Conservation (phyloP, 2,113 vertebrate species). For the Nerophis lumbriciformis region DNA sequence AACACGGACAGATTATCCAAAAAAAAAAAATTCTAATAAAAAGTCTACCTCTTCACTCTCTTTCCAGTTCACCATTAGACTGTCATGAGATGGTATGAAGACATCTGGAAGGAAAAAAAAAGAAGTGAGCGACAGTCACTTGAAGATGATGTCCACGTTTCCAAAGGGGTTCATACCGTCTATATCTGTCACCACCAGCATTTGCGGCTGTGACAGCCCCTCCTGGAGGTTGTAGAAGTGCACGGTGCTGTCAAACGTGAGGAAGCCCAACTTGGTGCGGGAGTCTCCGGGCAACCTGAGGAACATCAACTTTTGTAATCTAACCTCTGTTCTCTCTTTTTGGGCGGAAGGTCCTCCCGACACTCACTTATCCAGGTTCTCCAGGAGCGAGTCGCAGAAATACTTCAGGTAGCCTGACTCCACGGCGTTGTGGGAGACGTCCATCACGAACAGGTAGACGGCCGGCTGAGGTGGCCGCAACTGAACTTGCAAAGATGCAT, state of each 20-base stretch:
- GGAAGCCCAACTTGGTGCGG: slow-evolving; percentile 87
- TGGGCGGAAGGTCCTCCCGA: neutral
- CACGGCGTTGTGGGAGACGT: slow-evolving; percentile 94
- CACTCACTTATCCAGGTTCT: slow-evolving; percentile 93
- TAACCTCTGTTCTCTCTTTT: neutral
- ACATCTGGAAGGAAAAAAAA: slow-evolving; percentile 74
- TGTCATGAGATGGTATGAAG: slow-evolving; percentile 91
- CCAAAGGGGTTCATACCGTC: slow-evolving; percentile 74
- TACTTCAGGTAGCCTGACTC: slow-evolving; percentile 89
- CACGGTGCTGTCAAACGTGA: slow-evolving; percentile 94
- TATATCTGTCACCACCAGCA: slow-evolving; percentile 97
- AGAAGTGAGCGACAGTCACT: neutral
- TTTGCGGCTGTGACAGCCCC: slow-evolving; percentile 92
- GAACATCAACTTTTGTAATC: slow-evolving; percentile 29
- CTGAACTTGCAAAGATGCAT: slow-evolving; percentile 54
- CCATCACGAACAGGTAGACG: slow-evolving; percentile 93
- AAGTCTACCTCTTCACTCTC: slow-evolving; percentile 87
- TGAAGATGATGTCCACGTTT: neutral
- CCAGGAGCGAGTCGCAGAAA: slow-evolving; percentile 86
- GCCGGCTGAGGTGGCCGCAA: slow-evolving; percentile 94
- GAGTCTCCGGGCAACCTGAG: slow-evolving; percentile 89
- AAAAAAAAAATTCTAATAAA: neutral
- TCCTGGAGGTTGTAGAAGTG: slow-evolving; percentile 97
- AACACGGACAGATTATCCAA: neutral
- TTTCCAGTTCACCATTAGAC: slow-evolving; percentile 91